A percentile compares a stretch with the other conserved stretches of the same genome.
These are phyloP conservation scores for Florisuga fusca DNA, from an alignment of 2,797 vertebrate genomes.

Conservation along the genomic window DNA sequence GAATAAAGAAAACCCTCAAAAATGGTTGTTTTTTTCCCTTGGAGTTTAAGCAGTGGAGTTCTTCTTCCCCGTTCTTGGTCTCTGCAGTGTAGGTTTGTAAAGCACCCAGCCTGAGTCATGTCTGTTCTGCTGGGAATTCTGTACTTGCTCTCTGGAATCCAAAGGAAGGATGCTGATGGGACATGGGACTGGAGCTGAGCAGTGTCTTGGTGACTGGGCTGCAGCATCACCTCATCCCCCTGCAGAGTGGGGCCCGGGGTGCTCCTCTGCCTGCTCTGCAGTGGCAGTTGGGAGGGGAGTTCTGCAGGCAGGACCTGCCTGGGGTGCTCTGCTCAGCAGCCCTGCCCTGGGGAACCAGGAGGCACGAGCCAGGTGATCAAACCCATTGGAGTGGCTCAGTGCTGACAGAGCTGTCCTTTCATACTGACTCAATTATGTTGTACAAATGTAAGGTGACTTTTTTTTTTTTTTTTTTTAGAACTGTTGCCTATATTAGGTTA, in stretches of 20 bases:
- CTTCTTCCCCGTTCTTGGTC: neutral
- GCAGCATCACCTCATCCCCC: rapidly evolving
- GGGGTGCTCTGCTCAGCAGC: neutral
- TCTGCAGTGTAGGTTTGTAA: neutral
- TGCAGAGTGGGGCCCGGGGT: neutral
- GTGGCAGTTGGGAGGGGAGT: neutral
- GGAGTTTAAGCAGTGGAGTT: neutral
- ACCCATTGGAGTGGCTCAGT: constrained; percentile 64
- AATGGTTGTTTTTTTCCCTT: neutral
- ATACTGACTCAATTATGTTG: constrained; percentile 53
- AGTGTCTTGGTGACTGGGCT: neutral
- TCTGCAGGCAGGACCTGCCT: neutral
- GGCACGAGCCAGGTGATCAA: neutral
- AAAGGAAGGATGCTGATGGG: neutral
- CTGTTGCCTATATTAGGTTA: constrained; percentile 85
- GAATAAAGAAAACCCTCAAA: neutral
- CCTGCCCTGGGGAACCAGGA: neutral
- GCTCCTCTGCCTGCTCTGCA: neutral
- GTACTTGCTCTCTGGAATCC: neutral
- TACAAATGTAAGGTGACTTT: constrained; percentile 74
- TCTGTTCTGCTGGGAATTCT: neutral
- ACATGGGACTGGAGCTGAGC: neutral
- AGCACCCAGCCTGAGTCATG: neutral
- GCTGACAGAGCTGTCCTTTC: constrained; percentile 70
- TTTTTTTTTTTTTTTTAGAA: neutral